Evolutionary conservation across 2,888 invertebrate species (phyloP).

Genomic region (Cryptus armator): DNA sequence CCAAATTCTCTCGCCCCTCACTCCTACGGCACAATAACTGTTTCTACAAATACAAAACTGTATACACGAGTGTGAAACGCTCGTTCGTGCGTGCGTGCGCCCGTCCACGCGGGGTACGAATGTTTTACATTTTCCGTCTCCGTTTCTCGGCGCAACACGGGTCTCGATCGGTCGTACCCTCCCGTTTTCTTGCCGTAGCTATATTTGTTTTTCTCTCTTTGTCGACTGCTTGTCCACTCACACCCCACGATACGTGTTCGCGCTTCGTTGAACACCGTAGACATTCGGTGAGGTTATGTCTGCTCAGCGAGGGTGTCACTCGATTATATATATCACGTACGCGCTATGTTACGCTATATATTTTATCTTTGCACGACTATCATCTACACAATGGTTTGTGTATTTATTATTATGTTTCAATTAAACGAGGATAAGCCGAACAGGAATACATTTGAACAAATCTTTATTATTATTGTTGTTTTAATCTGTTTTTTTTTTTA

Average conservation of each 20-base stretch:
- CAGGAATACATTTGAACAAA: not conserved
- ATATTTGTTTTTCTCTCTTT: constrained; percentile 37
- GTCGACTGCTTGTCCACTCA: constrained; percentile 25
- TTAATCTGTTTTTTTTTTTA: not conserved
- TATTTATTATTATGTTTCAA: not conserved
- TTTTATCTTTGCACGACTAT: not conserved
- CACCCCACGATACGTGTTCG: constrained; percentile 24
- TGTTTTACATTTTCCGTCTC: constrained; percentile 22
- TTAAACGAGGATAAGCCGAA: not conserved
- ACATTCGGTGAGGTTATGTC: constrained; percentile 24
- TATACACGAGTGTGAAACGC: constrained; percentile 67
- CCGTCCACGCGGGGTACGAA: constrained; percentile 32
- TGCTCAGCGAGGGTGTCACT: not conserved
- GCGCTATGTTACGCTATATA: not conserved
- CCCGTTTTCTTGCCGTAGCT: not conserved
- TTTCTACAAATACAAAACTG: constrained; percentile 78
- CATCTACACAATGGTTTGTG: not conserved
- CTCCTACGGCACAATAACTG: constrained; percentile 74
- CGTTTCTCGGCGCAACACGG: not conserved
- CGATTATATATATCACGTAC: constrained; percentile 2
- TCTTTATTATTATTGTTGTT: not conserved
- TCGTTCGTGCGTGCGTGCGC: constrained; percentile 37
- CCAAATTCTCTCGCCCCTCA: constrained; percentile 72
- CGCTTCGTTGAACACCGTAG: constrained; percentile 50
- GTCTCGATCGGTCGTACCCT: not conserved